These are phyloP conservation scores for Lordiphosa andalusiaca DNA, from an alignment of 2,888 invertebrate genomes.

Conservation along the genomic window DNA sequence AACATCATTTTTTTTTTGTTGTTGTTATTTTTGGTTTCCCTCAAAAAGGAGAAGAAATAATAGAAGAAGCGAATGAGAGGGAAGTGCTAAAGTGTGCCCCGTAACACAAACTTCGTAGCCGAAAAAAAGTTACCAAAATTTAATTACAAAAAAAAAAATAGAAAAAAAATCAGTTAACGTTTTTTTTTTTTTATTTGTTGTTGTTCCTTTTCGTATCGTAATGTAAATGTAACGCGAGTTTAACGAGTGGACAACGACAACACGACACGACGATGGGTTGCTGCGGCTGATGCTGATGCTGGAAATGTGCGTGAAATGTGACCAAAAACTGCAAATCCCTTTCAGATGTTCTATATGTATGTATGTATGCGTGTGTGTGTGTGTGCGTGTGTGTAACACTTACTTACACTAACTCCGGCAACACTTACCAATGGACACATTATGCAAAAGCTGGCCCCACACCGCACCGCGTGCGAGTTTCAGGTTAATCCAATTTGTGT, in stretches of 20 bases:
- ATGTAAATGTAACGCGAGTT: conserved; percentile 6
- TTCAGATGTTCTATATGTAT: neutral
- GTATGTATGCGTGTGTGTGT: neutral
- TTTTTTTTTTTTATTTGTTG: conserved; percentile 8
- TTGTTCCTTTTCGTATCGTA: conserved; percentile 1
- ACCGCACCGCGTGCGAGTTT: conserved; percentile 11
- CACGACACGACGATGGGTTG: conserved; percentile 20
- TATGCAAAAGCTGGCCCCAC: conserved; percentile 3
- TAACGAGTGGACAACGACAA: conserved; percentile 4
- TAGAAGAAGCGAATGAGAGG: neutral
- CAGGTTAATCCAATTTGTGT: conserved; percentile 61
- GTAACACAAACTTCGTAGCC: no score
- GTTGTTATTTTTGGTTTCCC: neutral
- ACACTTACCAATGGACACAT: neutral
- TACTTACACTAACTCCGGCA: no score
- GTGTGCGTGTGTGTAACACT: no score
- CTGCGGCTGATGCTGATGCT: conserved; percentile 21
- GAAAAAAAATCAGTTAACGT: neutral
- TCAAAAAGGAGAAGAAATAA: neutral
- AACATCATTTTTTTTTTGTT: conserved; percentile 1
- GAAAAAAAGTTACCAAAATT: neutral
- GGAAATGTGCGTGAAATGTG: conserved; percentile 29
- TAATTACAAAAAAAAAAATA: neutral
- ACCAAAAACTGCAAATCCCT: conserved; percentile 4
- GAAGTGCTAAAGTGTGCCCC: neutral